These are phyloP conservation scores for Sandelia bainsii DNA, from an alignment of 2,797 vertebrate genomes.

Conservation along the genomic window DNA sequence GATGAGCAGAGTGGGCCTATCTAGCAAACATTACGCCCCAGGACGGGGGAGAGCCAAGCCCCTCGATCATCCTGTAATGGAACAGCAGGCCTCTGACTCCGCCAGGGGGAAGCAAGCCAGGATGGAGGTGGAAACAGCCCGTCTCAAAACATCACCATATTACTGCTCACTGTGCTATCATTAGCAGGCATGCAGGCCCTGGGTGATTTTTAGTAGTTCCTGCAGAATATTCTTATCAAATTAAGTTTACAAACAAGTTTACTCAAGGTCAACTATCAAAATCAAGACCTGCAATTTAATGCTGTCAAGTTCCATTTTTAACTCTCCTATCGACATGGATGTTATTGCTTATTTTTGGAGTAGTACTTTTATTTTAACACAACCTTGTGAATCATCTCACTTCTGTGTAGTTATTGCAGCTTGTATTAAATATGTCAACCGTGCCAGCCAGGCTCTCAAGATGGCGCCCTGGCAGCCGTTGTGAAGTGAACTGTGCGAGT, in stretches of 20 bases:
- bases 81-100: conserved; percentile 65
- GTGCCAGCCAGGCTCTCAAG: conserved; percentile 55
- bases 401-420: conserved; percentile 16
- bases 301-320: conserved; percentile 49
- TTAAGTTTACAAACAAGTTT: conserved; percentile 44
- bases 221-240: conserved; percentile 41
- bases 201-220: conserved; percentile 57
- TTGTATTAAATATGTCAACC: conserved; percentile 43
- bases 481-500: conserved; percentile 58
- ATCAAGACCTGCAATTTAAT: conserved; percentile 34
- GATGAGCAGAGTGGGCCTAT: conserved; percentile 78
- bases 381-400: conserved; percentile 12
- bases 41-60: conserved; percentile 63
- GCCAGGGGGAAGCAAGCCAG: conserved; percentile 59
- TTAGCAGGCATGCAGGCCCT: conserved; percentile 55
- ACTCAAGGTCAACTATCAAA: conserved; percentile 51
- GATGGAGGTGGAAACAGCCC: conserved; percentile 57
- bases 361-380: not conserved
- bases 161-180: conserved; percentile 59
- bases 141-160: conserved; percentile 62
- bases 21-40: conserved; percentile 62
- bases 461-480: conserved; percentile 58
- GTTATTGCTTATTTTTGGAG: not conserved
- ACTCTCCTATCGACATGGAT: conserved; percentile 13
- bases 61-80: conserved; percentile 80